These are phyloP conservation scores for Unio delphinus DNA, from an alignment of 2,888 invertebrate genomes.

Conservation along the genomic window DNA sequence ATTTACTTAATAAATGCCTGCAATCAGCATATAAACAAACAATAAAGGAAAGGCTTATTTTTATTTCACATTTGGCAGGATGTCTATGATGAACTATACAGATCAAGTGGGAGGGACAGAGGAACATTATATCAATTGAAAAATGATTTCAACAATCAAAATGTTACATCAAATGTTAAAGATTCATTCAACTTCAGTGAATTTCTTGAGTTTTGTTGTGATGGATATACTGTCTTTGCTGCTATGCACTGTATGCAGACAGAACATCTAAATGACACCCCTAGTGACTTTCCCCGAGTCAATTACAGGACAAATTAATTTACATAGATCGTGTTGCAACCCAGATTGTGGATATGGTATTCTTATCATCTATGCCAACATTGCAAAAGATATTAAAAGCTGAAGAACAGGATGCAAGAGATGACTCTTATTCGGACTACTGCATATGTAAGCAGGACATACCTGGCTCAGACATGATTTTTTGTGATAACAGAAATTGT, in stretches of 20 bases:
- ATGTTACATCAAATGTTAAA: constrained; percentile 25
- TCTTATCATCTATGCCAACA: constrained; percentile 7
- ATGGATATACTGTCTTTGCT: constrained; percentile 15
- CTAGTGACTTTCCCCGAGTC: constrained; percentile 5
- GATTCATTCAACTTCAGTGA: constrained; percentile 20
- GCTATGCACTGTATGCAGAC: constrained; percentile 13
- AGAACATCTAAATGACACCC: constrained; percentile 1
- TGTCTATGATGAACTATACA: constrained; percentile 18
- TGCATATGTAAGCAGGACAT: constrained; percentile 13
- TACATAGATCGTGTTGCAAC: constrained; percentile 6
- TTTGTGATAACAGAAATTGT: constrained; percentile 18
- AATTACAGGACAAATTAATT: constrained; percentile 2
- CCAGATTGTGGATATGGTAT: constrained; percentile 18
- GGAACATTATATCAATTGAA: constrained; percentile 26
- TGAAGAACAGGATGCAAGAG: background rate
- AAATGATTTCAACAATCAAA: constrained; percentile 24
- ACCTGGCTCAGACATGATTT: constrained; percentile 11
- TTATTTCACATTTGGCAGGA: constrained; percentile 12
- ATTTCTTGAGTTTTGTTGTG: constrained; percentile 18
- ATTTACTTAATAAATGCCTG: too few relatives aligned
- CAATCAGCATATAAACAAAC: too few relatives aligned
- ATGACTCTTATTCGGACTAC: background rate
- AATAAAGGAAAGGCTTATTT: too few relatives aligned
- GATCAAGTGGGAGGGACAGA: constrained; percentile 14
- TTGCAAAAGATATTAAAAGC: constrained; percentile 5